These are phyloP conservation scores for Liolophura sinensis DNA, from an alignment of 1,140 invertebrate species.

Conservation along the genomic window DNA sequence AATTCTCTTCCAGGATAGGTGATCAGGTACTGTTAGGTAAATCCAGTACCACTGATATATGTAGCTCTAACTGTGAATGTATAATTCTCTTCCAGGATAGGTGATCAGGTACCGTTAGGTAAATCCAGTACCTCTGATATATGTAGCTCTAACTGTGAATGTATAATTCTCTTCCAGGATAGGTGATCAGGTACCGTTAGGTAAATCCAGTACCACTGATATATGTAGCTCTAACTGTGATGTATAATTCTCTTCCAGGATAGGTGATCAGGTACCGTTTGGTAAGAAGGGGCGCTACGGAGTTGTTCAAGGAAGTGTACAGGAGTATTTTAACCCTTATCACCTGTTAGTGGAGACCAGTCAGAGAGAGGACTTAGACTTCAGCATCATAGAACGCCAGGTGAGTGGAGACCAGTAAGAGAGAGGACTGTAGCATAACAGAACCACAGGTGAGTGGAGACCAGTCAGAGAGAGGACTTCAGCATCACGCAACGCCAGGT, in stretches of 20 bases:
- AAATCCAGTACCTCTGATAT: background rate
- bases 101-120: background rate
- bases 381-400: constrained; percentile 40
- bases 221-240: background rate
- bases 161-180: constrained; percentile 4
- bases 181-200: no score
- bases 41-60: no score
- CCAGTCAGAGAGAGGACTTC: no score
- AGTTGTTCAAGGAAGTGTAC: constrained; percentile 45
- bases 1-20: no score
- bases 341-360: constrained; percentile 42
- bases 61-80: background rate
- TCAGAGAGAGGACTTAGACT: constrained; percentile 35
- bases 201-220: background rate
- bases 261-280: constrained; percentile 45
- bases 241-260: constrained; percentile 25
- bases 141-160: background rate
- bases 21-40: no score
- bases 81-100: background rate
- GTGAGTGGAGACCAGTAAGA: constrained; percentile 16
- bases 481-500: no score
- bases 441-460: background rate
- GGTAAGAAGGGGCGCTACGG: constrained; percentile 46
- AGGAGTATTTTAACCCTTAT: constrained; percentile 40
- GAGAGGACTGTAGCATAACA: no score